Evolutionary conservation across 2,797 vertebrate species (phyloP).

Genomic region (Buphagus erythrorhynchus): DNA sequence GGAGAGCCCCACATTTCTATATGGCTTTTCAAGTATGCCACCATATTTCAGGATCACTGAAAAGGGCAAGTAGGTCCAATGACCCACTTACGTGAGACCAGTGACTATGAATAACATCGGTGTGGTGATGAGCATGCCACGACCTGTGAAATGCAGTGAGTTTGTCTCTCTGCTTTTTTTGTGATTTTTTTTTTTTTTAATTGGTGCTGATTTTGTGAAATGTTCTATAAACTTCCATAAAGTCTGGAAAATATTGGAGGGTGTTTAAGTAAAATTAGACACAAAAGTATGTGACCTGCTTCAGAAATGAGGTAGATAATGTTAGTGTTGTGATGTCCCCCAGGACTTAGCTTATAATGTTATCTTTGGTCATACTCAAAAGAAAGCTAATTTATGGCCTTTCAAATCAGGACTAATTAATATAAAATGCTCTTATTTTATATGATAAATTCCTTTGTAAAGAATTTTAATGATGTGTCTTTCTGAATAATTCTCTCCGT

Average conservation of each 20-base stretch:
- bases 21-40: slow-evolving; percentile 30
- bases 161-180: background rate
- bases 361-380: background rate
- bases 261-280: background rate
- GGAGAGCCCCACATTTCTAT: background rate
- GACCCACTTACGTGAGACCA: slow-evolving; percentile 10
- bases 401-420: slow-evolving; percentile 41
- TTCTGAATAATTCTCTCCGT: background rate
- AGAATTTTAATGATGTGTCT: slow-evolving; percentile 26
- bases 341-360: background rate
- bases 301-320: background rate
- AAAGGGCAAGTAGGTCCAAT: slow-evolving; percentile 54
- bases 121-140: background rate
- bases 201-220: background rate
- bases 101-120: slow-evolving; percentile 12
- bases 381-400: slow-evolving; percentile 29
- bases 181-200: background rate
- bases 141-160: background rate
- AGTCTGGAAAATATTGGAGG: background rate
- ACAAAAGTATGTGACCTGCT: background rate
- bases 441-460: slow-evolving; percentile 27
- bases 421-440: slow-evolving; percentile 46
- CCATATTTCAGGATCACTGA: slow-evolving; percentile 58
- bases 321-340: background rate
- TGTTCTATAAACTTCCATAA: background rate